Evolutionary conservation across 2,113 vertebrate genomes (phyloP).

Genomic region (Takifugu bimaculatus): DNA sequence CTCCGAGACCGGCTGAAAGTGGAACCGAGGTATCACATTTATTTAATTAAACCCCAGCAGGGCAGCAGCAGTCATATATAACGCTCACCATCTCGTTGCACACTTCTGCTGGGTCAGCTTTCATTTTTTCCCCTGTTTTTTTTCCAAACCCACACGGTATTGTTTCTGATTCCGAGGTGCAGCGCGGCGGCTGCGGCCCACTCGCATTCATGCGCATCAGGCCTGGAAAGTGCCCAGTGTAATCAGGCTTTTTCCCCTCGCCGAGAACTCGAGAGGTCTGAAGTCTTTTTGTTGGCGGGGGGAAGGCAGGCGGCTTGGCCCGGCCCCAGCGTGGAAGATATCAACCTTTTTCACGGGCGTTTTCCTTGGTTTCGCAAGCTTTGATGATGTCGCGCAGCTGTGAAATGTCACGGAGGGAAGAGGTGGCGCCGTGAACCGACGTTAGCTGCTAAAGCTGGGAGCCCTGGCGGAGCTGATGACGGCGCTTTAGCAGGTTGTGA

Average conservation of each 20-base stretch:
- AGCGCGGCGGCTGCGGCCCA: slow-evolving; percentile 3
- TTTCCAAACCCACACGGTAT: slow-evolving; percentile 5
- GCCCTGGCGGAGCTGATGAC: too few relatives aligned
- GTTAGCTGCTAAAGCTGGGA: too few relatives aligned
- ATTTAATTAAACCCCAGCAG: not conserved
- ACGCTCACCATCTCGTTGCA: slow-evolving; percentile 13
- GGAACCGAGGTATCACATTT: slow-evolving; percentile 4
- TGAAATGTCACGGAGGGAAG: too few relatives aligned
- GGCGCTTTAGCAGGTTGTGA: not conserved
- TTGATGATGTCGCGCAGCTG: too few relatives aligned
- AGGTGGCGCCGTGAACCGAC: too few relatives aligned
- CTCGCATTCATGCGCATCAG: slow-evolving; percentile 16
- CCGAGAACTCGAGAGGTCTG: not conserved
- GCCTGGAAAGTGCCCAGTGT: slow-evolving; percentile 8
- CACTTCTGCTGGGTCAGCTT: not conserved
- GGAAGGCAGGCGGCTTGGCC: too few relatives aligned
- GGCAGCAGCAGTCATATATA: not conserved
- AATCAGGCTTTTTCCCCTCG: slow-evolving; percentile 9
- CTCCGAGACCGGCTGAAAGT: not conserved
- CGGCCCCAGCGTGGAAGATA: too few relatives aligned
- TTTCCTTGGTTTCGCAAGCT: too few relatives aligned
- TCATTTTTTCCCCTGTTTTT: not conserved
- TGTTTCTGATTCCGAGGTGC: slow-evolving; percentile 11
- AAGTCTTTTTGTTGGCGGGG: not conserved
- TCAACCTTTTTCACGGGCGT: too few relatives aligned